Conservation (phyloP, 2,797 vertebrate genomes). For the Danio choprae region DNA sequence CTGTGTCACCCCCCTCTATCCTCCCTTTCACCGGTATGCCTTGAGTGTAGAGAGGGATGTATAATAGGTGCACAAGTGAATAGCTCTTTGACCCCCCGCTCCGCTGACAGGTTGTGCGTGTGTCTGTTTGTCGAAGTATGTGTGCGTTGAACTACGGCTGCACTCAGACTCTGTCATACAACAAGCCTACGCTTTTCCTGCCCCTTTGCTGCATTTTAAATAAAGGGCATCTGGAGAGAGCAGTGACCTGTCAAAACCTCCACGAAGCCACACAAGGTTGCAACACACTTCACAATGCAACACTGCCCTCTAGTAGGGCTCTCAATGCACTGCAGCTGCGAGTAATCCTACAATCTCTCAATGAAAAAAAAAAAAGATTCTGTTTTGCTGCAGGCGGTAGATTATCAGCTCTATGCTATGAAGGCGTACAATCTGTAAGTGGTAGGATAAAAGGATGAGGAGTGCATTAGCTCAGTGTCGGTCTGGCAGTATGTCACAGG, state of each 20-base stretch:
- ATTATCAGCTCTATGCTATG: constrained; percentile 35
- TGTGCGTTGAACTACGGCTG: constrained; percentile 32
- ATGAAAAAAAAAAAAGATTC: constrained; percentile 29
- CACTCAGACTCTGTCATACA: constrained; percentile 41
- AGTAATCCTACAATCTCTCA: constrained; percentile 31
- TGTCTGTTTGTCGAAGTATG: constrained; percentile 29
- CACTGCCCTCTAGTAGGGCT: constrained; percentile 54
- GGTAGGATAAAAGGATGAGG: constrained; percentile 48
- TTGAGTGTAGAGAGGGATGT: constrained; percentile 40
- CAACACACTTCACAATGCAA: constrained; percentile 42
- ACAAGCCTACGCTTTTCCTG: constrained; percentile 38
- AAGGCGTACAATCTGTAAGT: constrained; percentile 42
- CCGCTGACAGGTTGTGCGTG: constrained; percentile 14
- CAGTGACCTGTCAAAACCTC: constrained; percentile 29
- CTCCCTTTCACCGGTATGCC: constrained; percentile 27
- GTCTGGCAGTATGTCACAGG: constrained; percentile 33
- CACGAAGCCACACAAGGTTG: constrained; percentile 28
- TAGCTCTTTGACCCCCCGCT: constrained; percentile 31
- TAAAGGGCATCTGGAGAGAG: constrained; percentile 47
- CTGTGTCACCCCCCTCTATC: constrained; percentile 25
- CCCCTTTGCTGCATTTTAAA: constrained; percentile 55
- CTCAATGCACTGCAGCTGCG: neutral
- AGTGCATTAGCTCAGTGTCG: constrained; percentile 32
- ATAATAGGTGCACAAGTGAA: constrained; percentile 40
- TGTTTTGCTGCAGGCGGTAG: constrained; percentile 46